Conservation (phyloP, 1,140 invertebrate species). For the Delia radicum region DNA sequence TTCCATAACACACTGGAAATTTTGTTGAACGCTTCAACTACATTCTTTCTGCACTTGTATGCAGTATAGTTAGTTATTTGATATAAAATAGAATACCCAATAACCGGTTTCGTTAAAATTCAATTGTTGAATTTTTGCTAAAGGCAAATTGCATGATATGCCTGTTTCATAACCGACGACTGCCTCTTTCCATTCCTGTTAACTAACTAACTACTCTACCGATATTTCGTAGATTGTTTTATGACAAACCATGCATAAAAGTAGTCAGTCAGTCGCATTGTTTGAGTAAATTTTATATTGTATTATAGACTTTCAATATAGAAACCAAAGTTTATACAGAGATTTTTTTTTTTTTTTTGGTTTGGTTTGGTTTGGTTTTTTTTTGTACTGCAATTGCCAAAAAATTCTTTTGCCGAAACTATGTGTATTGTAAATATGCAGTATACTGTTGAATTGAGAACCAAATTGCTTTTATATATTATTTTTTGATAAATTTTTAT, state of each 20-base stretch:
- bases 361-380: not conserved
- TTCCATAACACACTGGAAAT: not conserved
- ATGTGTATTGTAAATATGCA: too few relatives aligned
- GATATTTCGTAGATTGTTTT: not conserved
- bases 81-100: not conserved
- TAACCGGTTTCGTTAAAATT: conserved; percentile 9
- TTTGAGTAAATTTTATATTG: not conserved
- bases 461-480: not conserved
- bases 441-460: not conserved
- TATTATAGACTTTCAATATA: conserved; percentile 1
- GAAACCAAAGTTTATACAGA: not conserved
- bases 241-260: not conserved
- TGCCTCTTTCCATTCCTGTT: not conserved
- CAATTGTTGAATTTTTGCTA: conserved; percentile 2
- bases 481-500: not conserved
- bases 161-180: not conserved
- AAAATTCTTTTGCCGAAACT: not conserved
- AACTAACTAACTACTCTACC: not conserved
- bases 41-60: not conserved
- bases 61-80: not conserved
- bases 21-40: not conserved
- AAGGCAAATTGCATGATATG: not conserved
- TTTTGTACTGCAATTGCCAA: not conserved
- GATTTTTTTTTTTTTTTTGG: not conserved
- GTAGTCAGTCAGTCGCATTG: conserved; percentile 7